phyloP scores from a whole-genome alignment of 2,113 vertebrate species.

The Piliocolobus tephrosceles region DNA sequence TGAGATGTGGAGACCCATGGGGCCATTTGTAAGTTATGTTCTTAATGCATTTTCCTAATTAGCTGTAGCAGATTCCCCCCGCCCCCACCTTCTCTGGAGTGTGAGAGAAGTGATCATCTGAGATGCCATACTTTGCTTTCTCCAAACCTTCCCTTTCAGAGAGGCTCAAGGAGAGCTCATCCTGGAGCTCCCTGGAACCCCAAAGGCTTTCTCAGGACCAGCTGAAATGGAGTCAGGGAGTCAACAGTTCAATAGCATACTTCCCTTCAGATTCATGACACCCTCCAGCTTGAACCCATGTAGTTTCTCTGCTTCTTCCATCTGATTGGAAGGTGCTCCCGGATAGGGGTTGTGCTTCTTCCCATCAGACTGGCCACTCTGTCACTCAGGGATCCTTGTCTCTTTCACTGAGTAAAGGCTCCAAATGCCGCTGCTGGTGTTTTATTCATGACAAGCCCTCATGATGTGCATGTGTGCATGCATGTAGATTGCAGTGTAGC shows the following conservation, averaged over 20 bases:
- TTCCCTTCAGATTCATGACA: not conserved
- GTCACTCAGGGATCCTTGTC: not conserved
- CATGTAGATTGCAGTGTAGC: not conserved
- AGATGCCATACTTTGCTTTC: not conserved
- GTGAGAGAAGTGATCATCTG: not conserved
- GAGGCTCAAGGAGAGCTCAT: not conserved
- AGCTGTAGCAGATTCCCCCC: not conserved
- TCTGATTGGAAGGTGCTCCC: not conserved
- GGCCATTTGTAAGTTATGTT: conserved; percentile 65
- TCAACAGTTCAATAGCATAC: not conserved
- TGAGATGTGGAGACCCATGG: conserved; percentile 48
- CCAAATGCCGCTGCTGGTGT: not conserved
- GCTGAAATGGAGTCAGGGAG: not conserved
- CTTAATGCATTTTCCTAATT: conserved; percentile 68
- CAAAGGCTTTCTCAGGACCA: not conserved
- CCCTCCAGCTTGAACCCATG: not conserved
- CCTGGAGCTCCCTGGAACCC: not conserved
- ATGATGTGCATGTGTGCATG: too few species aligned
- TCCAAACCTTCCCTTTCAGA: not conserved
- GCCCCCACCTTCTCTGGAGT: not conserved
- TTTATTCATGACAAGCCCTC: not conserved
- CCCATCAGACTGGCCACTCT: not conserved
- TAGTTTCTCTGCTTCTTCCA: not conserved
- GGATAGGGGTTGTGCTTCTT: not conserved
- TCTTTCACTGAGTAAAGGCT: not conserved